Evolutionary conservation across 2,888 invertebrate genomes (phyloP), one percentile per base, ranked within the genome.

Genomic region (Chrysolina haemoptera): DNA sequence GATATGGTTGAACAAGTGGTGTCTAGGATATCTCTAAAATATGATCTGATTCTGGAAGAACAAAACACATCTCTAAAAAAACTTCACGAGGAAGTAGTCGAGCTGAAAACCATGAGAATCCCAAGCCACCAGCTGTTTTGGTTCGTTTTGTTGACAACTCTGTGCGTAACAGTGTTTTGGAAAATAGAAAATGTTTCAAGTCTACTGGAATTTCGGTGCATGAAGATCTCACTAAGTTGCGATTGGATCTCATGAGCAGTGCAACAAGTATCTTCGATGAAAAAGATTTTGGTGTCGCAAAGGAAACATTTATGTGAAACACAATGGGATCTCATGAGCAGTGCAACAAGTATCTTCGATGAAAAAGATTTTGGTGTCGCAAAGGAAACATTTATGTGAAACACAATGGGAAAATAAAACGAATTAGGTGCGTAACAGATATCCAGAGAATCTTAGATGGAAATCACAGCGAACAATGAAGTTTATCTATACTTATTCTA

Each of bases 41-140:
- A 35, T 35, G 35, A 35, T 35, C 35, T 35, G 35, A 35, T 35
- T 8, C 35, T 35, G 35, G 35, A 35, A 35, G 35, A 8, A 35
- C 35, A 35, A 8, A 3, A 35, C 3, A 6, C 35, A 35, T 35
- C 6, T 6, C 35, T 35, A 6, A 35, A 3, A 35, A 35, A 35
- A 35, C 35, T 35, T 35, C 35, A 35, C 6, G 4, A 6, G 4
- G 35, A 35, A 35, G 35, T 35, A 35, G 8, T 35, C 27, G 27
- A 27, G 27, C 27, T 27, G 27, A 27, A 27, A 35, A 0, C 35
- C 35, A 35, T 35, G 8, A 35, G 50, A 50, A 50, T 50, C 50
- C 50, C 5, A 50, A 50, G 50, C 50, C 50, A 55, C 18, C 20
- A 55, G 55, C 55, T 55, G 55, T 55, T 18, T 18, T 55, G 55